Conservation (phyloP, 1,140 invertebrate species). For the Goniozus legneri region DNA sequence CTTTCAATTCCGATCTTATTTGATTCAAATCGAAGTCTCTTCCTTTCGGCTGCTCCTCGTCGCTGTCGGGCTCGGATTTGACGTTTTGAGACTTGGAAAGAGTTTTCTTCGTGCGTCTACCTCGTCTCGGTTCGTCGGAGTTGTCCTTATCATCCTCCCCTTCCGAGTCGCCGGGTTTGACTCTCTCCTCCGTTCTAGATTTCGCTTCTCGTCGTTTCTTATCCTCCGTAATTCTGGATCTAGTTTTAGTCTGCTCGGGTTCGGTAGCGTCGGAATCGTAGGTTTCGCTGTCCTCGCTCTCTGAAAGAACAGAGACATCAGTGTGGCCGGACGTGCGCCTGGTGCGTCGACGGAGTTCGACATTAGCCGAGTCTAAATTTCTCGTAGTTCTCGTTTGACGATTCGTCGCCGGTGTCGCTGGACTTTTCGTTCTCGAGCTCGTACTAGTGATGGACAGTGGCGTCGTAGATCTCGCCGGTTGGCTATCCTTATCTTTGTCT, state of each 20-base stretch:
- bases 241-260: conserved; percentile 36
- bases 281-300: conserved; percentile 51
- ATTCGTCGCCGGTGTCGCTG: conserved; percentile 53
- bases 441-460: conserved; percentile 60
- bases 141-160: conserved; percentile 45
- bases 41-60: conserved; percentile 58
- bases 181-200: conserved; percentile 45
- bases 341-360: conserved; percentile 44
- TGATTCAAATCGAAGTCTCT: conserved; percentile 79
- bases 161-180: conserved; percentile 50
- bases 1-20: conserved; percentile 79
- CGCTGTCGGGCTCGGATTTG: conserved; percentile 46
- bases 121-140: conserved; percentile 42
- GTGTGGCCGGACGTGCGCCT: conserved; percentile 50
- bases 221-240: conserved; percentile 37
- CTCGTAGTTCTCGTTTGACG: conserved; percentile 37
- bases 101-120: conserved; percentile 35
- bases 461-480: conserved; percentile 59
- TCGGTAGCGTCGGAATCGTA: conserved; percentile 46
- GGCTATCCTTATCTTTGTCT: conserved; percentile 44
- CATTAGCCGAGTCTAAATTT: conserved; percentile 29
- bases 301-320: conserved; percentile 43
- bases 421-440: conserved; percentile 64
- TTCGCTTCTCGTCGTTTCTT: conserved; percentile 43
- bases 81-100: conserved; percentile 36